Base-by-base conservation (phyloP, 2,113 vertebrate species). In the Pyrgilauda ruficollis region DNA sequence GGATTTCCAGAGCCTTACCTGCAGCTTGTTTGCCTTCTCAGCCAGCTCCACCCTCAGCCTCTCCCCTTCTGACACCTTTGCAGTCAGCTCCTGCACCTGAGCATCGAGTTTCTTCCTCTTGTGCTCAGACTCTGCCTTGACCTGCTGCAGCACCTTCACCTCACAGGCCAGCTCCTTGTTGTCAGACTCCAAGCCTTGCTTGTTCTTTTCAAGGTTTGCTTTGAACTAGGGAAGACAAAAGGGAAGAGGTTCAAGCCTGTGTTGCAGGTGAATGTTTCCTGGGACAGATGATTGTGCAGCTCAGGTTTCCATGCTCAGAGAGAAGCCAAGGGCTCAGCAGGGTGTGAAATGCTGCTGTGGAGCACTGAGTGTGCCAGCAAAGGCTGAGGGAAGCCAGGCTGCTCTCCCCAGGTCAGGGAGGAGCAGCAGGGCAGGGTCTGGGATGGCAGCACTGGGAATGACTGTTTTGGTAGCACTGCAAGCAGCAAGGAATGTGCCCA, bases 71-170 rank as follows among this genome's bases (percentile, higher is more conserved):
- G 98, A 97, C 89, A 98, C 97, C 82, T 99, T 98, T 90, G 98
- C 93, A 9, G 98, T 98, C 3, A 99, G 97, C 97, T 99, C 99
- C 92, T 99, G 99, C 22, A 99, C 98, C 95, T 99, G 99, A 2
- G 97, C 94, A 86, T 99, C 99, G 14, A 99, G 98, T 67, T 99
- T 99, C 97, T 99, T 99, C 96, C 99, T 98, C 97, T 99, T 99
- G 93, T 99, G 98, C 77, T 99, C 99, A 0, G 99, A 99, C 82
- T 99, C 99, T 0, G 97, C 97, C 98, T 98, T 99, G 37, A 98
- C 97, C 96, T 99, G 99, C 97, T 99, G 99, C 87, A 99, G 97
- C 17, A 97, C 97, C 97, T 99, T 99, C 96, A 99, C 99, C 84
- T 99, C 99, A 22, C 94, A 98, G 5, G 98, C 97, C 96, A 99